Conservation (phyloP, 2,797 vertebrate genomes). For the Poecilia picta region DNA sequence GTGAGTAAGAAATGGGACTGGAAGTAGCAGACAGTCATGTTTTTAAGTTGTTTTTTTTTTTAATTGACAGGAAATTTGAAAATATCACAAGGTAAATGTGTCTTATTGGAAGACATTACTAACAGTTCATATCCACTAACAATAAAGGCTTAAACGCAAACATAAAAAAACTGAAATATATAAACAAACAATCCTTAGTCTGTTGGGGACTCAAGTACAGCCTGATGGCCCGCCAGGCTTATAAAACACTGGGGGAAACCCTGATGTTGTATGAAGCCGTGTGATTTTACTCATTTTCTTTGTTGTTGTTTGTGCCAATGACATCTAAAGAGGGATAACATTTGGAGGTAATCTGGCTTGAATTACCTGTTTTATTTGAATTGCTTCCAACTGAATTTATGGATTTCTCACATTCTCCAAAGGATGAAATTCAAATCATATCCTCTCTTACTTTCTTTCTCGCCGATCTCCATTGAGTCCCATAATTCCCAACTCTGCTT, state of each 20-base stretch:
- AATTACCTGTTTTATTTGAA: constrained; percentile 14
- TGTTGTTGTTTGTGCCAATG: background rate
- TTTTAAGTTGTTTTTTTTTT: no score
- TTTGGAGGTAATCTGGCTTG: constrained; percentile 11
- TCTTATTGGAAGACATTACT: no score
- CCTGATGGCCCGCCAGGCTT: no score
- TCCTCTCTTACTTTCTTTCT: background rate
- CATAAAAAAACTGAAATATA: no score
- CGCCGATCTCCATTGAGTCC: background rate
- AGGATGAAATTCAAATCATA: background rate
- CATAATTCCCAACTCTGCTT: background rate
- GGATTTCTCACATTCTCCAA: background rate
- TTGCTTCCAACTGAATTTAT: background rate
- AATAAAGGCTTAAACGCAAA: no score
- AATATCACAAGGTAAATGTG: no score
- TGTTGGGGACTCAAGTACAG: no score
- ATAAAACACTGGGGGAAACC: no score
- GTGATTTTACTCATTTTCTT: background rate
- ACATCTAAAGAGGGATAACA: background rate
- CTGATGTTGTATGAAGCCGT: background rate
- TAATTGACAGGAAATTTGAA: no score
- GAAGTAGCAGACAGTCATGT: background rate
- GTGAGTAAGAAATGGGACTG: constrained; percentile 41
- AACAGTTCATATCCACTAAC: no score
- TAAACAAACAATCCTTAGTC: no score